Base-by-base conservation (phyloP, 2,888 invertebrate genomes). In the Atrina japonica region DNA sequence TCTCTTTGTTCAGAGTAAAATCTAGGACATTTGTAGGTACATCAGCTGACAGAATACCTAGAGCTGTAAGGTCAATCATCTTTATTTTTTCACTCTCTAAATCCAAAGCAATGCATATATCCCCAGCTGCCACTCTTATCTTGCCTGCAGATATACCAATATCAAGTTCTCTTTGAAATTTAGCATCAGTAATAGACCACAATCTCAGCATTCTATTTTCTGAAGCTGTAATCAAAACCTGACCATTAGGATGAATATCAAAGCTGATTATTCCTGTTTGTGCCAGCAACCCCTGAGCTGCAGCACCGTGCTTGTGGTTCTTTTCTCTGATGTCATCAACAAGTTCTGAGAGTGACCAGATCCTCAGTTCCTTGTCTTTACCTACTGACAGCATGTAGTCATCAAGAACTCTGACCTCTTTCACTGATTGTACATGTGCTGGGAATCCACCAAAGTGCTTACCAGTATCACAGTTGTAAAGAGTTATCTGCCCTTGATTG, bases 271-370 rank as follows among this genome's bases (percentile, higher is more conserved):
- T 69, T 18, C 70, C 58, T 41, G 55, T 70, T 40, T 80, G 73
- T 7, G 70, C 68, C 18, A 80, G 41, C 23, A 80, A 52, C 3
- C 59, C 52, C 25, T 25, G 16, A 14, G 53, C 61, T 9, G 9
- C 40, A 9, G 18, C 35, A 14, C 43, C 23, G 11, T 23, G 41
- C 9, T 50, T 49, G 0, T 43, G 14, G n/a, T 67, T 23, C 16
- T 50, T 40, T 11, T 59, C 60, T 23, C 59, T 27, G 16, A 70
- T 55, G 55, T 70, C 70, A 18, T 75, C 64, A 7, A 72, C 25
- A n/a, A 82, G 47, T 6, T 66, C 64, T 9, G 70, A 43, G 11
- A 82, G 9, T 3, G 77, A 73, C 85, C 85, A 85, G 2, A 75
- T 60, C 45, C 75, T 77, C 40, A 76, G 61, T 45, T 70, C 73